Evolutionary conservation across 2,888 invertebrate genomes (phyloP), one percentile per base, ranked within the genome.

Genomic region (Prosapia bicincta): DNA sequence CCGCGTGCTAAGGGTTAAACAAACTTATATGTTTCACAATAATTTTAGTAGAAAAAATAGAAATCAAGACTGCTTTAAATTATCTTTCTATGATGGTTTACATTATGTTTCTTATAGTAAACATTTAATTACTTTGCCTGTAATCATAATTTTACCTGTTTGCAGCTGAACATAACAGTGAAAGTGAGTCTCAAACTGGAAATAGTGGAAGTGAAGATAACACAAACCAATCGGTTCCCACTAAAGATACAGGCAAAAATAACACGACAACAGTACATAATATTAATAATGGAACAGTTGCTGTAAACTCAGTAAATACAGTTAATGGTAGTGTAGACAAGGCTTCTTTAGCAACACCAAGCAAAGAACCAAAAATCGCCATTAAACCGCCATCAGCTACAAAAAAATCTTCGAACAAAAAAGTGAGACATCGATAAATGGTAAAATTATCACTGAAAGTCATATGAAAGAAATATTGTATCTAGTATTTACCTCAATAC

Each of bases 171-270:
- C 89, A 93, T 82, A 92, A 93, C 83, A 95, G 95, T 85, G 95
- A 95, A 86, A 93, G 94, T 66, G 95, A 95, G 86, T 95, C 95
- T 15, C 93, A 94, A 84, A 93, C 92, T 76, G 87, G 87, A 69
- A 86, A 86, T 83, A 88, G 88, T 81, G 87, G 87, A 77, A 87
- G 87, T 81, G 87, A 88, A 81, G 87, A 87, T 82, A 87, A 86
- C 5, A 74, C 72, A 10, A 69, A 77, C 3, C 38, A 67, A 15
- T 23, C 71, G 0, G 66, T 32, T 25, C 28, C 66, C 13, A 43
- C 74, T n/a, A 82, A 80, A 75, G 82, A 81, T 71, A 80, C 81
- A 66, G 82, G 81, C 65, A 82, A 82, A 30, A 79, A 78, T 30
- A 75, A 75, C 26, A 75, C 75, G 13, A n/a, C n/a, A n/a, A 66